These are phyloP conservation scores for Pseudopleuronectes americanus DNA, from an alignment of 2,797 vertebrate genomes.

Conservation along the genomic window DNA sequence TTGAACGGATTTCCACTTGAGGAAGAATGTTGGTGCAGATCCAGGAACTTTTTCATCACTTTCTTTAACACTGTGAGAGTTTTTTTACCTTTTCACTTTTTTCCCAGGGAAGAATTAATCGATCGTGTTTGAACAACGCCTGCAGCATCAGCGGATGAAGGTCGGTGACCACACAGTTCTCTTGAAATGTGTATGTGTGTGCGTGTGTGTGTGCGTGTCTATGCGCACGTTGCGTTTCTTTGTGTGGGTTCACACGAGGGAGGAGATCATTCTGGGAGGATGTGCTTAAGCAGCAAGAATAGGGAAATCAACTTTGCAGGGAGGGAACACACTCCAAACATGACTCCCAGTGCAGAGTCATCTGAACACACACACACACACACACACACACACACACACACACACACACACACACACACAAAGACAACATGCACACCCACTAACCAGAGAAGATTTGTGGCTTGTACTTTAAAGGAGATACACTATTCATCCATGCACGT, in stretches of 20 bases:
- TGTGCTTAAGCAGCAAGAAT: slow-evolving; percentile 30
- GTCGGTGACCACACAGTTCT: background rate
- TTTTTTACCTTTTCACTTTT: too few relatives aligned
- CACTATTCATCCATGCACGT: background rate
- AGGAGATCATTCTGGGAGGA: slow-evolving; percentile 39
- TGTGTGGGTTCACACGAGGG: slow-evolving; percentile 4
- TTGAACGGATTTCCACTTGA: too few relatives aligned
- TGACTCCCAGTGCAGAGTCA: slow-evolving; percentile 34
- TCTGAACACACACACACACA: background rate
- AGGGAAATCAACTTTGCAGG: slow-evolving; percentile 44
- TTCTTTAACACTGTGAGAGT: too few relatives aligned
- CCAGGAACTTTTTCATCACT: too few relatives aligned
- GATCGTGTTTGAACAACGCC: too few relatives aligned
- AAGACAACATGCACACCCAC: too few relatives aligned
- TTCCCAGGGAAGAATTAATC: too few relatives aligned
- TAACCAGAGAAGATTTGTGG: background rate
- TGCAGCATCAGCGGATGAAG: too few relatives aligned
- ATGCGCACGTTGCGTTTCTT: background rate
- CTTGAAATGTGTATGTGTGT: background rate
- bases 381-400: background rate
- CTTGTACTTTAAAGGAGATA: slow-evolving; percentile 2
- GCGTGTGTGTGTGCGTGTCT: background rate
- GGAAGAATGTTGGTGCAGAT: too few relatives aligned
- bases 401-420: slow-evolving; percentile 4
- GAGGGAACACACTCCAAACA: slow-evolving; percentile 42